Conservation (phyloP, 2,113 vertebrate genomes). For the Myanophis thanlyinensis region DNA sequence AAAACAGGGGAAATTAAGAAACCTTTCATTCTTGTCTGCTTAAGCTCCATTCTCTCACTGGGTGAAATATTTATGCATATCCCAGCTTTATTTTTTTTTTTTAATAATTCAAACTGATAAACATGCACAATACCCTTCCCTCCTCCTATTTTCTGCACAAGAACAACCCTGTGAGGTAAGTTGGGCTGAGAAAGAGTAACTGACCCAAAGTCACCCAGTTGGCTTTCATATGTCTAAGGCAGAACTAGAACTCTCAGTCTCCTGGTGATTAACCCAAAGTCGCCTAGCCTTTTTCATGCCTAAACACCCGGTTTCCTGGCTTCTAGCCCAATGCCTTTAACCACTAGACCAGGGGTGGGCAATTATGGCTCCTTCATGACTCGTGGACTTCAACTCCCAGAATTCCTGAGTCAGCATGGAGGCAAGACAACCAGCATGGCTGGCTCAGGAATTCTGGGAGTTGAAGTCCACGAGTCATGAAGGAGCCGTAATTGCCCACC, state of each 20-base stretch:
- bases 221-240: neutral
- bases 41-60: neutral
- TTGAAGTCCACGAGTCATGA: too few species aligned
- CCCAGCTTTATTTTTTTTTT: neutral
- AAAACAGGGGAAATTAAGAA: neutral
- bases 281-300: neutral
- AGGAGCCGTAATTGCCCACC: too few species aligned
- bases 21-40: neutral
- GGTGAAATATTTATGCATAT: neutral
- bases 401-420: too few species aligned
- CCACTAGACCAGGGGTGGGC: too few species aligned
- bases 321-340: neutral
- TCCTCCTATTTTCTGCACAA: neutral
- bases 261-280: neutral
- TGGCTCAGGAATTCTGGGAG: too few species aligned
- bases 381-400: too few species aligned
- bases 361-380: too few species aligned
- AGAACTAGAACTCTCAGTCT: neutral
- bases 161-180: neutral
- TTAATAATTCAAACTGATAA: neutral
- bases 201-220: neutral
- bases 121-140: neutral
- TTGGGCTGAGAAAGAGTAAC: neutral
- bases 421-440: too few species aligned
- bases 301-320: neutral